A percentile compares a stretch with the other conserved stretches of the same genome.
Conservation (phyloP, 1,140 invertebrate species). For the Pectinophora gossypiella region DNA sequence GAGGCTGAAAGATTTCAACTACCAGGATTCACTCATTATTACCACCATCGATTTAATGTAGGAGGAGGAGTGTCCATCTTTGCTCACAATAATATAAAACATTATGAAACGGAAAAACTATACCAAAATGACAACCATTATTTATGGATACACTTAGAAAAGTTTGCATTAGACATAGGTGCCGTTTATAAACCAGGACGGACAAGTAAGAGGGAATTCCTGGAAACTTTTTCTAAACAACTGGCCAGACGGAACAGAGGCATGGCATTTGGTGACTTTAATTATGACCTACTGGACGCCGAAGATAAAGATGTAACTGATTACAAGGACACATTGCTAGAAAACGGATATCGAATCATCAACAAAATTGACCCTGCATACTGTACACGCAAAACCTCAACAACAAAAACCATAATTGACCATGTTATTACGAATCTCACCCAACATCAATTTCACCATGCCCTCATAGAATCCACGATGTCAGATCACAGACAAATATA, state of each 20-base stretch:
- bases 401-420: slow-evolving; percentile 6
- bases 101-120: neutral
- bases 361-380: slow-evolving; percentile 7
- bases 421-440: slow-evolving; percentile 10
- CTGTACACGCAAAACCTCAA: slow-evolving; percentile 5
- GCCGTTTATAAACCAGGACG: neutral
- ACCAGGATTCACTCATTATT: neutral
- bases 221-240: slow-evolving; percentile 11
- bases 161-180: neutral
- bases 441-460: neutral
- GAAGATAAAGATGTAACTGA: neutral
- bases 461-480: neutral
- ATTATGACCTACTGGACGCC: neutral
- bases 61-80: neutral
- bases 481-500: slow-evolving; percentile 9
- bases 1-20: neutral
- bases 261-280: slow-evolving; percentile 8
- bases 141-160: neutral
- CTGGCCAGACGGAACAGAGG: slow-evolving; percentile 10
- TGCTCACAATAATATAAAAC: neutral
- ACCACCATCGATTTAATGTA: neutral
- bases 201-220: slow-evolving; percentile 7
- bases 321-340: neutral
- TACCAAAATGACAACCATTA: neutral
- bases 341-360: slow-evolving; percentile 5